Conservation (phyloP, 2,797 vertebrate species). For the Danio aesculapii region DNA sequence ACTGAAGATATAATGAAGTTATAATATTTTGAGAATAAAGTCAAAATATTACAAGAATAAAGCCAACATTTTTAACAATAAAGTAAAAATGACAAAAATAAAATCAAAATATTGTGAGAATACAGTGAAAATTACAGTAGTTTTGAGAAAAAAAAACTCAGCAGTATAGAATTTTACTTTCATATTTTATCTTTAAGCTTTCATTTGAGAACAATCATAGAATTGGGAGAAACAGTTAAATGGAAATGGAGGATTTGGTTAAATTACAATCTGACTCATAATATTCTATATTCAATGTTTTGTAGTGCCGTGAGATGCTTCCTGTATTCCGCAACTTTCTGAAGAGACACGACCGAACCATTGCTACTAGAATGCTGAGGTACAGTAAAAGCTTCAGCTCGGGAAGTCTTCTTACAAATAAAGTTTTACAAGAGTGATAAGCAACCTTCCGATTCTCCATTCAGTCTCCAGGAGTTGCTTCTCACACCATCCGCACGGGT, state of each 20-base stretch:
- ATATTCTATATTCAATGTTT: slow-evolving; percentile 20
- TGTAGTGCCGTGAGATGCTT: slow-evolving; percentile 83
- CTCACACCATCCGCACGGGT: slow-evolving; percentile 81
- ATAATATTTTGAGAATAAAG: not conserved
- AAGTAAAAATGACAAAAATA: too few relatives aligned
- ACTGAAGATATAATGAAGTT: not conserved
- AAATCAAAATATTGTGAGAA: too few relatives aligned
- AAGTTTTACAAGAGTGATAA: not conserved
- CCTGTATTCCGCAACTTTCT: slow-evolving; percentile 87
- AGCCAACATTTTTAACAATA: too few relatives aligned
- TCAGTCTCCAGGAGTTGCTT: slow-evolving; percentile 87
- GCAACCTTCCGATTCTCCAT: not conserved
- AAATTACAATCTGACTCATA: not conserved
- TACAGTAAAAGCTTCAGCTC: slow-evolving; percentile 58
- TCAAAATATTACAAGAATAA: too few relatives aligned
- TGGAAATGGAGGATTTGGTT: too few relatives aligned
- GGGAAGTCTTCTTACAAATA: not conserved
- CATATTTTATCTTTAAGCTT: too few relatives aligned
- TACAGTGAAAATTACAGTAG: too few relatives aligned
- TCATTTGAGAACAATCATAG: too few relatives aligned
- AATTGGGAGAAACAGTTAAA: too few relatives aligned
- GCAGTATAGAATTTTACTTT: too few relatives aligned
- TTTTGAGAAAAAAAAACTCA: too few relatives aligned
- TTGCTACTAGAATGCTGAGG: slow-evolving; percentile 86
- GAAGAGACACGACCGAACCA: slow-evolving; percentile 81